Percentiles rank a stretch among this genome's conserved stretches.
These are phyloP conservation scores for Nomada goodeniana DNA, from an alignment of 2,888 invertebrate genomes.

Conservation along the genomic window DNA sequence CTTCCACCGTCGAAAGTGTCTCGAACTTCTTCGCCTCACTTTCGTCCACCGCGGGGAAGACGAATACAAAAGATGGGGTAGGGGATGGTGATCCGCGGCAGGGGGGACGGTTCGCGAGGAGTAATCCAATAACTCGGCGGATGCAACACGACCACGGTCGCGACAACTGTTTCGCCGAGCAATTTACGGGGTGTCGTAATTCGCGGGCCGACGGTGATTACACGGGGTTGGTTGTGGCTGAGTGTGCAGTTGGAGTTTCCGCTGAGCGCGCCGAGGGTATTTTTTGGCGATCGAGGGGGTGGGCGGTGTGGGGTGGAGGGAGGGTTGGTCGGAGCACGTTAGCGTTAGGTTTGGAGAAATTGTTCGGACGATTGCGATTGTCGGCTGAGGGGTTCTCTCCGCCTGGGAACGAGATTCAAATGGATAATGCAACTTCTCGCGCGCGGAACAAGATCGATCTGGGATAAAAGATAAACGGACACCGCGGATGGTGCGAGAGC, in stretches of 20 bases:
- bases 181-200: slow-evolving; percentile 13
- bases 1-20: slow-evolving; percentile 58
- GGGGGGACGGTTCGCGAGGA: slow-evolving; percentile 45
- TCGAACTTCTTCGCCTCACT: slow-evolving; percentile 48
- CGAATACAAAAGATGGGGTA: not conserved
- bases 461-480: too few relatives aligned
- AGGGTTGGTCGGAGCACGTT: not conserved
- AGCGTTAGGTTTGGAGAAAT: not conserved
- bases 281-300: too few relatives aligned
- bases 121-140: slow-evolving; percentile 28
- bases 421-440: too few relatives aligned
- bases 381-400: not conserved
- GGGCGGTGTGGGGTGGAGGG: not conserved
- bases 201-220: not conserved
- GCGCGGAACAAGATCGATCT: too few relatives aligned
- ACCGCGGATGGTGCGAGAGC: too few relatives aligned
- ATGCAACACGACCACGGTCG: not conserved
- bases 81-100: slow-evolving; percentile 8
- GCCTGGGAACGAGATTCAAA: not conserved
- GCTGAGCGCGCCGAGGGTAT: not conserved
- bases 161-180: not conserved
- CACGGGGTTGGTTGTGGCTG: too few relatives aligned
- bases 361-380: not conserved
- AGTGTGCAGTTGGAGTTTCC: too few relatives aligned
- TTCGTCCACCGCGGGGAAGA: not conserved